Base-by-base conservation (phyloP, 2,113 vertebrate species). In the Grammomys surdaster region DNA sequence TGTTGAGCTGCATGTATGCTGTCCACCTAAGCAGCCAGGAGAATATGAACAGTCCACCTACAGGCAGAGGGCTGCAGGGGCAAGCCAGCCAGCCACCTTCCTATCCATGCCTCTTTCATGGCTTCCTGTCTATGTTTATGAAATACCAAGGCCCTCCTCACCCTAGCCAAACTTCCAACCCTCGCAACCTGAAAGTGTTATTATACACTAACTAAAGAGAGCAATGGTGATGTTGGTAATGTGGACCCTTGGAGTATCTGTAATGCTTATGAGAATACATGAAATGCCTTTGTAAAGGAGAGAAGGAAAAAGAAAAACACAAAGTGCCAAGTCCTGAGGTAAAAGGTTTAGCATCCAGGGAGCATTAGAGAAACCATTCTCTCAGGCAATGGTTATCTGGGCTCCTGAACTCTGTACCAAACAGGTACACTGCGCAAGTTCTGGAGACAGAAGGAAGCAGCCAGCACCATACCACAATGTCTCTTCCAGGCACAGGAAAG, bases 371-470 rank as follows among this genome's bases (percentile, higher is more conserved):
- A 82, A 56, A 46, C 56, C 56, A 1, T 17, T 58, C 22, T 58
- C 54, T 58, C 33, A 31, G 16, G 70, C 17, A 2, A 17, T 0
- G 3, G 3, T 7, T 7, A 24, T 36, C 54, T 19, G 5, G 12
- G 73, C 31, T 46, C 43, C 33, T 5, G 43, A 80, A 33, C 13
- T 8, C 5, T 5, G n/a, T 33, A 8, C 63, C 40, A 20, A 8
- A 7, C 0, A 9, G 54, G 72, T 51, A 69, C 14, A 33, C 31
- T 69, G 67, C 33, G 1, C 31, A 69, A 69, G 67, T 16, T 16
- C 67, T 16, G 31, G 13, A 69, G 67, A 36, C 67, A 69, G 67
- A 69, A 69, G 67, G 67, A 69, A 69, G 67, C 31, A 12, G 67
- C 5, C 67, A 69, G 67, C 58, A 70, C 36, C 2, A 48, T 36